These are phyloP conservation scores for Bedellia somnulentella DNA, from an alignment of 2,888 invertebrate genomes.

Conservation along the genomic window DNA sequence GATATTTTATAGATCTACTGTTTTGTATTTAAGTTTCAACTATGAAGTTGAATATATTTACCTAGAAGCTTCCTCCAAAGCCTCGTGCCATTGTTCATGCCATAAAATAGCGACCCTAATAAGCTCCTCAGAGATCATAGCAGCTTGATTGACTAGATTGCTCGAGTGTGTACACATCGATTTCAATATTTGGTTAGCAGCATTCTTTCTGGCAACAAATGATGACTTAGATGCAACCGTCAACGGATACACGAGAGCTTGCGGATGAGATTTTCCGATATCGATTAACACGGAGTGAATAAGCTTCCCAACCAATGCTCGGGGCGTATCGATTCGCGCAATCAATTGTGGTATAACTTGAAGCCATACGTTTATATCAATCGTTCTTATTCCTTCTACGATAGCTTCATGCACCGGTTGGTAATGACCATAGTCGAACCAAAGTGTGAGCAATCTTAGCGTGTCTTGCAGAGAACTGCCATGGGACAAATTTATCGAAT, in stretches of 20 bases:
- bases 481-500: slow-evolving; percentile 89
- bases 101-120: slow-evolving; percentile 97
- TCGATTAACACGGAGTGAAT: slow-evolving; percentile 94
- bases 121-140: slow-evolving; percentile 95
- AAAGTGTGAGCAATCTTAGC: slow-evolving; percentile 88
- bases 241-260: slow-evolving; percentile 95
- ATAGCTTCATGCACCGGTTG: slow-evolving; percentile 93
- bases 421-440: slow-evolving; percentile 98
- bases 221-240: slow-evolving; percentile 97
- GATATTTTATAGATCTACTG: too few relatives aligned
- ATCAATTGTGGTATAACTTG: slow-evolving; percentile 99
- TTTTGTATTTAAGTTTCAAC: too few relatives aligned
- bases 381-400: slow-evolving; percentile 86
- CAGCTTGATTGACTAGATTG: slow-evolving; percentile 90
- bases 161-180: slow-evolving; percentile 95
- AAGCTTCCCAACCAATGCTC: slow-evolving; percentile 83
- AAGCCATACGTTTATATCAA: slow-evolving; percentile 98
- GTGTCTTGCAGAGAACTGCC: slow-evolving; percentile 96
- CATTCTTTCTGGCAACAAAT: slow-evolving; percentile 78
- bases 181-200: slow-evolving; percentile 92
- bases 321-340: slow-evolving; percentile 93
- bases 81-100: slow-evolving; percentile 99
- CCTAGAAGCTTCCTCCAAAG: slow-evolving; percentile 86
- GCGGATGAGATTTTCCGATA: slow-evolving; percentile 96
- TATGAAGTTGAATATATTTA: too few relatives aligned